Evolutionary conservation across 2,797 vertebrate species (phyloP), one percentile per base, ranked within the genome.

Genomic region (Parotocinclus haroldoi): DNA sequence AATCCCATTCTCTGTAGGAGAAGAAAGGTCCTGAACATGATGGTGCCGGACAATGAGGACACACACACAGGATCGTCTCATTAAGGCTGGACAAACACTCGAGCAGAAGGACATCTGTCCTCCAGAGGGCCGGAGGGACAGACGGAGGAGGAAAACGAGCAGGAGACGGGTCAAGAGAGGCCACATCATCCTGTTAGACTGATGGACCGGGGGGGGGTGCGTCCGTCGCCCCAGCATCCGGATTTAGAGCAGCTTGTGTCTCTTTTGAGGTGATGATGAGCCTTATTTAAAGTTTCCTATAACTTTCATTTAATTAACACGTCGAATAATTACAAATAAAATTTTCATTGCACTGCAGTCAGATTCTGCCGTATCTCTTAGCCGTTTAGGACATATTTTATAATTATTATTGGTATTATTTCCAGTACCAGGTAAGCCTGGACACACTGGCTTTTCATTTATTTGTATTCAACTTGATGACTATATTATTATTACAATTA

Each of bases 21-120:
- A 67, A 58, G 58, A 73, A 72, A 53, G 51, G 62, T 36, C 62
- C 52, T 27, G 62, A 45, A 54, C 44, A 13, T 11, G 17, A 17
- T 19, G 48, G 56, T 36, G 53, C 63, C 69, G 56, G 58, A 71
- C 79, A 70, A 79, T 78, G 59, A 63, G 44, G 11, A 44, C 54
- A 73, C 75, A 77, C 68, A 67, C 73, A 70, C 76, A 79, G 80
- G 66, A 55, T 80, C 65, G 64, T 75, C 77, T 82, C 76, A 78
- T 72, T 73, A 63, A 72, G 60, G 63, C 63, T 69, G 76, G 71
- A 73, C 69, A 79, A 79, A 79, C 72, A 81, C 78, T 79, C 55
- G 63, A 79, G 64, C 63, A 70, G 69, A 71, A 78, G 76, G 80
- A 77, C 77, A 77, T 76, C 78, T 45, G 66, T 69, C 7, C 11